These are phyloP conservation scores for Nannospalax galili DNA, from an alignment of 2,113 vertebrate genomes.

Conservation along the genomic window DNA sequence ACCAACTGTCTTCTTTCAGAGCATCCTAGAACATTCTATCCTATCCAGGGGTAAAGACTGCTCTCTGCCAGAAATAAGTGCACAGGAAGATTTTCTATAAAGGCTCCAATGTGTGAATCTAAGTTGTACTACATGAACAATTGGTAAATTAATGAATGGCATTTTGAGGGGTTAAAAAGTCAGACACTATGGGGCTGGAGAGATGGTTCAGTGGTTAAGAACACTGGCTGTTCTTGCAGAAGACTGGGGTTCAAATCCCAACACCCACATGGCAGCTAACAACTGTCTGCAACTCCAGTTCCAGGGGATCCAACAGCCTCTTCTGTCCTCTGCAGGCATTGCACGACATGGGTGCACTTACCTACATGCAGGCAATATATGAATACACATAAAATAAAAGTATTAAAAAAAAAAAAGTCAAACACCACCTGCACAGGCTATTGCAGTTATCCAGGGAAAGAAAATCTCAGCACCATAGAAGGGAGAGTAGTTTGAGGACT, in stretches of 20 bases:
- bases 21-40: not conserved
- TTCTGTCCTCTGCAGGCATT: too few relatives aligned
- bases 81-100: not conserved
- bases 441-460: not conserved
- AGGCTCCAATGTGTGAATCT: not conserved
- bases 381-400: too few relatives aligned
- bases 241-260: too few relatives aligned
- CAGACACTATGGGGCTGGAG: too few relatives aligned
- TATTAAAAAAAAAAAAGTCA: too few relatives aligned
- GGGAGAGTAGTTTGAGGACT: not conserved
- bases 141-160: not conserved
- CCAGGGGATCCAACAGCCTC: too few relatives aligned
- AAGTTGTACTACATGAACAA: not conserved
- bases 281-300: too few relatives aligned
- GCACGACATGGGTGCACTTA: too few relatives aligned
- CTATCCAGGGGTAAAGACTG: not conserved
- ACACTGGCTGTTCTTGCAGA: too few relatives aligned
- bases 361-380: too few relatives aligned
- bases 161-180: conserved; percentile 12
- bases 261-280: too few relatives aligned
- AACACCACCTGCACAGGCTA: not conserved
- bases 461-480: not conserved
- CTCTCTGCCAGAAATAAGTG: not conserved
- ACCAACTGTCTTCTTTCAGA: not conserved
- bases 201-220: too few relatives aligned